Evolutionary conservation across 92 coral and sea anemone species (phyloP).

Genomic region (Micromussa lordhowensis): DNA sequence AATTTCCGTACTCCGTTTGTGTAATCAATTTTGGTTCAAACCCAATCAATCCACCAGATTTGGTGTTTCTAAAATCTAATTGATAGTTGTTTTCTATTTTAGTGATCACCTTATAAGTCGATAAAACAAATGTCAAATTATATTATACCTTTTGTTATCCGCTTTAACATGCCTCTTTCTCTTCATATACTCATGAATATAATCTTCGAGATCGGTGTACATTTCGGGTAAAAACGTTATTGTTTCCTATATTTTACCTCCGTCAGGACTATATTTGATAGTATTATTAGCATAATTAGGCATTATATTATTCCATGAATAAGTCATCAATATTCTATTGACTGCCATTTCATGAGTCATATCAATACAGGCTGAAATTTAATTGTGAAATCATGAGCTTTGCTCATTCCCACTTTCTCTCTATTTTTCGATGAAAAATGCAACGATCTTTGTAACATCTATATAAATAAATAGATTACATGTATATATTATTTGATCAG

Average conservation of each 20-base stretch:
- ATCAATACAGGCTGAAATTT: conserved; percentile 29
- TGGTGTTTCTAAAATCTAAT: background rate
- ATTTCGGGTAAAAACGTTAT: background rate
- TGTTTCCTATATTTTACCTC: background rate
- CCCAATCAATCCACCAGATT: background rate
- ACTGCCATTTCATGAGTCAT: conserved; percentile 10
- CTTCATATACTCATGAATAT: too few relatives aligned
- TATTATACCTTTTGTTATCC: too few relatives aligned
- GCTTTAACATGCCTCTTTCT: too few relatives aligned
- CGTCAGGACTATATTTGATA: background rate
- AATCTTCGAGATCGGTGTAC: too few relatives aligned
- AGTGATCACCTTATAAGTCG: too few relatives aligned
- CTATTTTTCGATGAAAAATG: conserved; percentile 16
- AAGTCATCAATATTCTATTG: conserved; percentile 23
- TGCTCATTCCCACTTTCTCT: conserved; percentile 5
- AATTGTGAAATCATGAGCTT: conserved; percentile 13
- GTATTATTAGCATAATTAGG: background rate
- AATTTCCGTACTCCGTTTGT: background rate
- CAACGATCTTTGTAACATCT: conserved; percentile 11
- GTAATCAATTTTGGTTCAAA: background rate
- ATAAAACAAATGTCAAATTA: too few relatives aligned
- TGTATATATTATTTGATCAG: conserved; percentile 12
- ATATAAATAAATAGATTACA: background rate
- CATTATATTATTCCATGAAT: conserved; percentile 20
- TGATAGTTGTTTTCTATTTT: too few relatives aligned